phyloP scores from a whole-genome alignment of 2,797 vertebrate species.

The Orientallactaga sibirica region DNA sequence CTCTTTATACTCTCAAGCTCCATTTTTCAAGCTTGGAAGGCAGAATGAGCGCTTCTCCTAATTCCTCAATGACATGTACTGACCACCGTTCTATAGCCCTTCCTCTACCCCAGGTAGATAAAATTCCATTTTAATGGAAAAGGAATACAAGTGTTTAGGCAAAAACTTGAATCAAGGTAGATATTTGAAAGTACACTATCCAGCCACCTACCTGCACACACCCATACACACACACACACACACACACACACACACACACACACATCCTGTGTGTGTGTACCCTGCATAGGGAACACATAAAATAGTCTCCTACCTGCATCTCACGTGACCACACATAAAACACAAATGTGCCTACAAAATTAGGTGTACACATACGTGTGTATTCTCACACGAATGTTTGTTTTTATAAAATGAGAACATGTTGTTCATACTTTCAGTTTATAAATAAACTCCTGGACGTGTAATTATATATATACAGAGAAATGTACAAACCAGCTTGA shows the following conservation, averaged over 20 bases:
- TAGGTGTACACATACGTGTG: not conserved
- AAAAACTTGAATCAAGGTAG: not conserved
- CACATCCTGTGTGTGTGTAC: too few relatives aligned
- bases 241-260: too few relatives aligned
- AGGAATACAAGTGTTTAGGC: not conserved
- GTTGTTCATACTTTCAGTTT: not conserved
- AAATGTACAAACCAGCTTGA: not conserved
- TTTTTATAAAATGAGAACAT: not conserved
- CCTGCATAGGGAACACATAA: not conserved
- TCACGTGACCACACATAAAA: not conserved
- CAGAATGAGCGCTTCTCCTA: not conserved
- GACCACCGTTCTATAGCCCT: not conserved
- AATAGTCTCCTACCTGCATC: not conserved
- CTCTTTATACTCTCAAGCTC: not conserved
- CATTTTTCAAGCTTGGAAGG: not conserved
- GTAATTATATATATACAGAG: not conserved
- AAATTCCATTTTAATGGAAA: conserved; percentile 20
- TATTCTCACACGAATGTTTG: not conserved
- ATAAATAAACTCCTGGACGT: not conserved
- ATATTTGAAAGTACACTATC: not conserved
- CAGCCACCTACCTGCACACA: not conserved
- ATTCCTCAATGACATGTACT: not conserved
- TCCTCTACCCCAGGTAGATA: not conserved
- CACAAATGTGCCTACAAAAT: not conserved
- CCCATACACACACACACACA: too few relatives aligned